phyloP scores from a whole-genome alignment of 2,888 invertebrate genomes.

The Pseudanteris insignis region DNA sequence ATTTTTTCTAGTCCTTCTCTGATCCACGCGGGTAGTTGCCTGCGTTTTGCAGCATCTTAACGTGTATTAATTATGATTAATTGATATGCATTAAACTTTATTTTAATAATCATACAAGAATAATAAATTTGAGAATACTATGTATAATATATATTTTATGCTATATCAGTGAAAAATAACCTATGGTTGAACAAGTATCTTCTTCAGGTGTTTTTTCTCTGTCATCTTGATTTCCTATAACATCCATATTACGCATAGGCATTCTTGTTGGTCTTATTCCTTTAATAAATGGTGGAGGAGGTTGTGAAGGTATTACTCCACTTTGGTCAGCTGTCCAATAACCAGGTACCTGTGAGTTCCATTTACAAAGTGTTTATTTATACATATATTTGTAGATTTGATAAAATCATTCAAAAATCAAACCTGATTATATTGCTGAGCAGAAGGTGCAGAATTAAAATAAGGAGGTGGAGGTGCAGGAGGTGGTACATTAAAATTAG shows the following conservation, averaged over 20 bases:
- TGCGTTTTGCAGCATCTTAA: conserved; percentile 87
- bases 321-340: conserved; percentile 61
- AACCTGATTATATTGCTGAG: conserved; percentile 60
- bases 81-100: neutral
- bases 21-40: conserved; percentile 97
- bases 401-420: too few relatives aligned
- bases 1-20: conserved; percentile 97
- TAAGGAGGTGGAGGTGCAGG: conserved; percentile 53
- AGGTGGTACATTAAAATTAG: conserved; percentile 56
- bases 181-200: conserved; percentile 60
- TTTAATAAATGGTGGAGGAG: conserved; percentile 61
- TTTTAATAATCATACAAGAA: too few relatives aligned
- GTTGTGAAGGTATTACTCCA: conserved; percentile 51
- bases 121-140: too few relatives aligned
- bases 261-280: conserved; percentile 57
- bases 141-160: neutral
- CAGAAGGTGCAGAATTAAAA: conserved; percentile 58
- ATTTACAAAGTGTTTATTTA: neutral
- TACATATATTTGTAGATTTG: neutral
- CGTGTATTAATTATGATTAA: too few relatives aligned
- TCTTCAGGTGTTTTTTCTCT: conserved; percentile 64
- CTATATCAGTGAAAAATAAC: conserved; percentile 49
- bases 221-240: conserved; percentile 57
- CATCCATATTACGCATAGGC: conserved; percentile 54
- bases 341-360: conserved; percentile 51